Evolutionary conservation across 2,113 vertebrate species (phyloP).

Genomic region (Cyprinus carpio): DNA sequence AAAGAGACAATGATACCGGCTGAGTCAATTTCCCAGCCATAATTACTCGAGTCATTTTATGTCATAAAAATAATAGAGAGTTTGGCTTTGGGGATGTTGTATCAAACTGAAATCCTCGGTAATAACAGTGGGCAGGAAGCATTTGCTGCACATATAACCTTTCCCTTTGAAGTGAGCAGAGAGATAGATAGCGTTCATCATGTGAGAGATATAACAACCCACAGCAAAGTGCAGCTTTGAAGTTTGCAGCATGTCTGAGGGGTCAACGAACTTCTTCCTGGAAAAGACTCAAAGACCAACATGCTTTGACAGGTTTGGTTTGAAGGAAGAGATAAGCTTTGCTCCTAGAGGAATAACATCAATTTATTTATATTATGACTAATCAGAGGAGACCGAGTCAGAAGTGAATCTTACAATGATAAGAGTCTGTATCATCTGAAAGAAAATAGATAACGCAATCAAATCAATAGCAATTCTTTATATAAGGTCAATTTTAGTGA

Average conservation of each 20-base stretch:
- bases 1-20: constrained; percentile 21
- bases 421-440: background rate
- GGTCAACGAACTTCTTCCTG: constrained; percentile 25
- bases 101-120: constrained; percentile 20
- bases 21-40: background rate
- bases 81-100: constrained; percentile 35
- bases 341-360: background rate
- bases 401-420: background rate
- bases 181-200: constrained; percentile 43
- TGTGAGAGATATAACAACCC: constrained; percentile 32
- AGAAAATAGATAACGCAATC: background rate
- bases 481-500: background rate
- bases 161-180: constrained; percentile 58
- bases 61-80: constrained; percentile 13
- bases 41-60: constrained; percentile 31
- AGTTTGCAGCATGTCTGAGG: constrained; percentile 49
- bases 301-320: constrained; percentile 36
- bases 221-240: constrained; percentile 54
- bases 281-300: constrained; percentile 26
- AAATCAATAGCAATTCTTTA: background rate
- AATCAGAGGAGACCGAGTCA: background rate
- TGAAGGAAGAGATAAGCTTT: background rate
- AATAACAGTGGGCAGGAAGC: constrained; percentile 28
- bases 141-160: constrained; percentile 52
- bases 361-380: background rate